phyloP scores from a whole-genome alignment of 2,113 vertebrate species.

The Pachyramphus minor region DNA sequence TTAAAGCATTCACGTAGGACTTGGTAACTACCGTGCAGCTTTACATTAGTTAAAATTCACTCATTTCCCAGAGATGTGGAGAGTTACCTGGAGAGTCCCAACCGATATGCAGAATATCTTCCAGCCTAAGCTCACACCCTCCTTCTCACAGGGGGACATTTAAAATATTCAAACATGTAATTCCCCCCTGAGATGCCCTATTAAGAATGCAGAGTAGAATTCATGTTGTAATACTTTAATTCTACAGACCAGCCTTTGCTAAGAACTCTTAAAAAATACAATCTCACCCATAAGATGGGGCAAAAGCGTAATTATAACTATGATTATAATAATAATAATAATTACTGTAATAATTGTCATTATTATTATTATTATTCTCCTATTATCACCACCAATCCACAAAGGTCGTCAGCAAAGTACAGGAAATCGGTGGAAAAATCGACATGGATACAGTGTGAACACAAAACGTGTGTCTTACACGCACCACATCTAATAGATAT shows the following conservation, averaged over 20 bases:
- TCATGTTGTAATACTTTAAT: background rate
- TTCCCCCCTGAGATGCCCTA: background rate
- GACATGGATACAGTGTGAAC: background rate
- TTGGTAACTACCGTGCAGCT: background rate
- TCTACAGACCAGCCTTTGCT: background rate
- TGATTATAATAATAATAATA: background rate
- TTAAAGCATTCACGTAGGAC: background rate
- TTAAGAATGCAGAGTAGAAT: background rate
- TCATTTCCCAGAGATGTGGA: background rate
- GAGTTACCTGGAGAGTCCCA: background rate
- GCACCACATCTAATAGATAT: background rate
- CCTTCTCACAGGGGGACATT: background rate
- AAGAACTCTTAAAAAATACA: background rate
- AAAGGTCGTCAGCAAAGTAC: background rate
- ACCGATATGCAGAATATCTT: background rate
- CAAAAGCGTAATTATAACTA: background rate
- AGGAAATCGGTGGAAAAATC: background rate
- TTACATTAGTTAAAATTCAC: background rate
- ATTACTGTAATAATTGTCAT: background rate
- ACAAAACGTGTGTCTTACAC: accelerated
- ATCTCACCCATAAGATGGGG: background rate
- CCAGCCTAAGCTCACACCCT: background rate
- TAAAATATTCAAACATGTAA: background rate
- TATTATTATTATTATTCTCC: background rate
- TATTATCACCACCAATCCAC: background rate